Percentiles rank a stretch among this genome's conserved stretches.
Conservation (phyloP, 2,888 invertebrate species). For the Syrista parreyssii region DNA sequence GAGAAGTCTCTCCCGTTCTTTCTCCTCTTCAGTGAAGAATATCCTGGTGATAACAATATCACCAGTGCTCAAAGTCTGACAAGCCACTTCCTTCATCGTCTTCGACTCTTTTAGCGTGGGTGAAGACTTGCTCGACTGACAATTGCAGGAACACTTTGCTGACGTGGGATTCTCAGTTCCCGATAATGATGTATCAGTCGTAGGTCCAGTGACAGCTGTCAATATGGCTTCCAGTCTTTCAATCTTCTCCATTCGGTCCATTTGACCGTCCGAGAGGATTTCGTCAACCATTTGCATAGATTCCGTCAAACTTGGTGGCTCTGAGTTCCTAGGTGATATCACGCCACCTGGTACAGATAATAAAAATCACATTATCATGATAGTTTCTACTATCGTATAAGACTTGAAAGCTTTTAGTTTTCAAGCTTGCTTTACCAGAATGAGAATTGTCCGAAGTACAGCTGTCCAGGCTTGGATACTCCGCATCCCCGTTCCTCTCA, state of each 20-base stretch:
- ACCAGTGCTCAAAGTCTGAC: conserved; percentile 91
- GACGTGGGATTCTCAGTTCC: conserved; percentile 69
- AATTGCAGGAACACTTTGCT: conserved; percentile 71
- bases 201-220: conserved; percentile 81
- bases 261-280: conserved; percentile 82
- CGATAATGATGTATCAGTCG: conserved; percentile 71
- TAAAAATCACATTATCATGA: background rate
- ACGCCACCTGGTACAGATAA: conserved; percentile 64
- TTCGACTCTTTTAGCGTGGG: conserved; percentile 63
- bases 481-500: conserved; percentile 69
- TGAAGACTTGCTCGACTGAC: conserved; percentile 66
- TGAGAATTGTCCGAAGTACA: conserved; percentile 79
- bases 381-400: background rate
- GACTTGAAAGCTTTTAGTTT: background rate
- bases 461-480: conserved; percentile 85
- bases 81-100: conserved; percentile 70
- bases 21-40: conserved; percentile 72
- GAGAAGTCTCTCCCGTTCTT: conserved; percentile 69
- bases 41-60: conserved; percentile 93
- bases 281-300: conserved; percentile 92
- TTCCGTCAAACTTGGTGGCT: conserved; percentile 85
- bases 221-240: conserved; percentile 88
- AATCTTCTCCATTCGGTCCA: conserved; percentile 87
- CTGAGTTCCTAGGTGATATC: conserved; percentile 80
- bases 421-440: conserved; percentile 59